Evolutionary conservation across 2,797 vertebrate genomes (phyloP).

Genomic region (Paramormyrops hopkinsi): DNA sequence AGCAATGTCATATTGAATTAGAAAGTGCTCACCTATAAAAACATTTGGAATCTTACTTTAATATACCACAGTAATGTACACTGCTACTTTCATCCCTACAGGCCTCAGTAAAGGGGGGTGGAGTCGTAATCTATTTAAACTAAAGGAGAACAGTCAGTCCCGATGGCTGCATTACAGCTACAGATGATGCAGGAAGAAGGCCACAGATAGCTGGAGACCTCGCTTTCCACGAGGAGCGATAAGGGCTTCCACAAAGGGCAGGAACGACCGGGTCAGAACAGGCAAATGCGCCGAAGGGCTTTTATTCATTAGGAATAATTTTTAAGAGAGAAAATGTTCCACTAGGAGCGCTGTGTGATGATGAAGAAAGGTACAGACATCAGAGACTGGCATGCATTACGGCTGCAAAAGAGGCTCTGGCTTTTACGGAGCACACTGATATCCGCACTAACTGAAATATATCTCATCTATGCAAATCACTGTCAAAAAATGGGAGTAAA

Average conservation of each 20-base stretch:
- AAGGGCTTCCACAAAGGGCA: neutral
- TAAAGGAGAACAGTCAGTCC: neutral
- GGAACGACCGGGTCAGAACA: neutral
- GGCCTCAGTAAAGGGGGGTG: neutral
- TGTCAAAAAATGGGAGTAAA: neutral
- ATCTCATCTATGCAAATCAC: neutral
- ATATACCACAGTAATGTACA: neutral
- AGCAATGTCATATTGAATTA: neutral
- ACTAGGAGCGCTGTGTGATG: neutral
- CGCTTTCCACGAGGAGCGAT: neutral
- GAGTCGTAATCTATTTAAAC: neutral
- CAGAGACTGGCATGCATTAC: neutral
- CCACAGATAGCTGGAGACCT: neutral
- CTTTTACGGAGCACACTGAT: neutral
- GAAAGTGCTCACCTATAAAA: neutral
- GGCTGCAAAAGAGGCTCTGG: neutral
- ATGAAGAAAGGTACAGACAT: neutral
- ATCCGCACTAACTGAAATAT: neutral
- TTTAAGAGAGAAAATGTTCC: neutral
- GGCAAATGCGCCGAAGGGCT: neutral
- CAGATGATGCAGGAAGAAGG: neutral
- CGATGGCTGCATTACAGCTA: neutral
- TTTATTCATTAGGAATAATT: neutral
- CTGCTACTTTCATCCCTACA: neutral
- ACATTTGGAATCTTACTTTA: neutral